phyloP scores from a whole-genome alignment of 2,797 vertebrate species.

The Argentina silus region DNA sequence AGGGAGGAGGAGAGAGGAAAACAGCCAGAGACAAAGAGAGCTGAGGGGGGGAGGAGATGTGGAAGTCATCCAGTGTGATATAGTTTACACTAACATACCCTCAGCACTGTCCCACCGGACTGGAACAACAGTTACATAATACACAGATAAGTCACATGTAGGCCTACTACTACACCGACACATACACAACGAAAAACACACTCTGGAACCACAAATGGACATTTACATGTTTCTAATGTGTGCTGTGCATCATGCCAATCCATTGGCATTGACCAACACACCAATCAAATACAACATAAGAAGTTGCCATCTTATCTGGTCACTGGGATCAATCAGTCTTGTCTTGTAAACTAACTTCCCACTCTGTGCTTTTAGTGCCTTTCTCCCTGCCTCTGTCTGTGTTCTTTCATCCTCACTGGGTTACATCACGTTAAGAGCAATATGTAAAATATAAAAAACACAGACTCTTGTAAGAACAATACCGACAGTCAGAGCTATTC shows the following conservation, averaged over 20 bases:
- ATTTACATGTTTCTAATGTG: too few relatives aligned
- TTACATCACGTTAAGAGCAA: slow-evolving; percentile 44
- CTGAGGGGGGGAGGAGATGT: slow-evolving; percentile 10
- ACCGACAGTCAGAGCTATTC: slow-evolving; percentile 22
- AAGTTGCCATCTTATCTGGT: too few relatives aligned
- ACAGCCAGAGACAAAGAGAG: slow-evolving; percentile 11
- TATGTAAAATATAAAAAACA: slow-evolving; percentile 28
- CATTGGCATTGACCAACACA: too few relatives aligned
- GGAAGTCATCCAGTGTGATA: slow-evolving; percentile 37
- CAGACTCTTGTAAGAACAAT: slow-evolving; percentile 17
- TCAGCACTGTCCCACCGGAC: slow-evolving; percentile 42
- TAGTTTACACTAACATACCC: slow-evolving; percentile 53
- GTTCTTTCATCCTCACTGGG: slow-evolving; percentile 26
- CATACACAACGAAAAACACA: too few relatives aligned
- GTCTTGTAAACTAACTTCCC: not conserved
- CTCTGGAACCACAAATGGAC: too few relatives aligned
- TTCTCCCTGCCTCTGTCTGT: not conserved
- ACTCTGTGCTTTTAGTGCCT: not conserved
- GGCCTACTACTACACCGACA: not conserved
- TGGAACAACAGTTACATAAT: slow-evolving; percentile 63
- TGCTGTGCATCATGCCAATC: too few relatives aligned
- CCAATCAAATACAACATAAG: too few relatives aligned
- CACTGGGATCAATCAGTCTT: not conserved
- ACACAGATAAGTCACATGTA: slow-evolving; percentile 28
- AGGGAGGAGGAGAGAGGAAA: slow-evolving; percentile 17